These are phyloP conservation scores for Phylloscopus trochilus DNA, from an alignment of 2,113 vertebrate genomes.

Conservation along the genomic window DNA sequence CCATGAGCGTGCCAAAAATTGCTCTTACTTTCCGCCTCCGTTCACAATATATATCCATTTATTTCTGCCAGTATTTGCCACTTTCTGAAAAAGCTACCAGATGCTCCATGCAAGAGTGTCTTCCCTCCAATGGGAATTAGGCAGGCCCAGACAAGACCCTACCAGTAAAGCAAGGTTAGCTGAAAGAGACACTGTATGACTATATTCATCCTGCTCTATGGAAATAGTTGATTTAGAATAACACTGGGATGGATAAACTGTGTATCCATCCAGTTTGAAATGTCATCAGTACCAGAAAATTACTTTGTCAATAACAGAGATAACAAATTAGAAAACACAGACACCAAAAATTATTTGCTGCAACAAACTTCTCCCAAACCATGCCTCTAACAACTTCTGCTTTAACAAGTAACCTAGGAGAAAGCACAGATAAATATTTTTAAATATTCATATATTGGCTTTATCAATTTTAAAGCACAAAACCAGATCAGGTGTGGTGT, in stretches of 20 bases:
- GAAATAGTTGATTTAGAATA: not conserved
- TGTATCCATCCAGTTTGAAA: not conserved
- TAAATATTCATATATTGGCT: not conserved
- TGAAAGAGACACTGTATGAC: not conserved
- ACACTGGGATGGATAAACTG: not conserved
- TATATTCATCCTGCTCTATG: not conserved
- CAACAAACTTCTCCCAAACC: not conserved
- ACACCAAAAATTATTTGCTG: not conserved
- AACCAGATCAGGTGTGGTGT: not conserved
- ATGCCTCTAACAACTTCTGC: not conserved
- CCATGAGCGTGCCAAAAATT: not conserved
- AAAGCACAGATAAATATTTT: not conserved
- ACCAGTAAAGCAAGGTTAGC: not conserved
- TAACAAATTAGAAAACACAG: not conserved
- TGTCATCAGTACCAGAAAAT: not conserved
- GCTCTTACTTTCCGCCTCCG: not conserved
- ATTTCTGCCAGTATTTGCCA: not conserved
- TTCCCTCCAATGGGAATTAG: not conserved
- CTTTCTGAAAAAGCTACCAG: not conserved
- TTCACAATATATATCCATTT: constrained; percentile 1
- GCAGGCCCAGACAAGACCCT: not conserved
- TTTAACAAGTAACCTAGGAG: not conserved
- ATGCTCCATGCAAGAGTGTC: not conserved
- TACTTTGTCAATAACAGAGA: not conserved
- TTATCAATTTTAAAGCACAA: constrained; percentile 2